Evolutionary conservation across 2,113 vertebrate genomes (phyloP).

Genomic region (Dicrurus megarhynchus): DNA sequence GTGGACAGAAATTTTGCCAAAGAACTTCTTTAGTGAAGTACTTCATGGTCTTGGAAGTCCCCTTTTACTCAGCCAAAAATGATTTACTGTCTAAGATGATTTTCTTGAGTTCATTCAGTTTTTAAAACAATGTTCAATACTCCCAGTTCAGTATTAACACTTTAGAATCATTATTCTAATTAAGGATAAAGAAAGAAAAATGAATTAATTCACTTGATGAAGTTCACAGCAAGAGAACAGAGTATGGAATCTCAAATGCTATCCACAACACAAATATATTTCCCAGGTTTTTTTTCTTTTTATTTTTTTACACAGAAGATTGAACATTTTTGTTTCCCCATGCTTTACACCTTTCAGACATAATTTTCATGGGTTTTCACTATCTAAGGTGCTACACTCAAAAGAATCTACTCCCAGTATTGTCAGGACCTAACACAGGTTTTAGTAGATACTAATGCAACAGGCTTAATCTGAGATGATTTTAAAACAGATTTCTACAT

Average conservation of each 20-base stretch:
- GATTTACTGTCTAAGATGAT: background rate
- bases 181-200: background rate
- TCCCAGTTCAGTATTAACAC: background rate
- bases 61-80: background rate
- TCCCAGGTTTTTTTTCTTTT: background rate
- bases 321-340: background rate
- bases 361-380: background rate
- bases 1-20: background rate
- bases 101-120: background rate
- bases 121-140: background rate
- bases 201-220: background rate
- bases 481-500: background rate
- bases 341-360: background rate
- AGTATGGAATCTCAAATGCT: rapidly evolving
- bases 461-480: background rate
- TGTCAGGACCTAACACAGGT: background rate
- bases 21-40: background rate
- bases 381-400: background rate
- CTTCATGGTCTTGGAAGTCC: background rate
- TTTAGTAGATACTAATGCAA: background rate
- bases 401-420: background rate
- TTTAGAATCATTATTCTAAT: background rate
- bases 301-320: background rate
- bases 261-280: background rate
- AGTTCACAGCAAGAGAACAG: background rate